Evolutionary conservation across 2,113 vertebrate species (phyloP).

Genomic region (Petroica traversi): DNA sequence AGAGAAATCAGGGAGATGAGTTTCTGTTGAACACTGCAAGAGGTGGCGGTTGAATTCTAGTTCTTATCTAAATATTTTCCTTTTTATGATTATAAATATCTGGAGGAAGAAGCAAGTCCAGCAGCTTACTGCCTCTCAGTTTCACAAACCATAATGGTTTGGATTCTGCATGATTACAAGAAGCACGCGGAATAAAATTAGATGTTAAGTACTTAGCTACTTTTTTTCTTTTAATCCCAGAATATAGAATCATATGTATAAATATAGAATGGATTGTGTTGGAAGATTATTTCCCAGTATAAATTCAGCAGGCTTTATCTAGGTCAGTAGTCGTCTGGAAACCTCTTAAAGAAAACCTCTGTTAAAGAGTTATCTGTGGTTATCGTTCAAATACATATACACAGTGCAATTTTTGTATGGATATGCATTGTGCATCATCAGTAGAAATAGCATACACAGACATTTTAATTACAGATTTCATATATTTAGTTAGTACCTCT

Average conservation of each 20-base stretch:
- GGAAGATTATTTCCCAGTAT: neutral
- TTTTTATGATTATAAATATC: neutral
- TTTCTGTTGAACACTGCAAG: neutral
- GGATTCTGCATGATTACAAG: neutral
- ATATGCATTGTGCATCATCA: neutral
- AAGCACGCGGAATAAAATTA: neutral
- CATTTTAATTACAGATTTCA: neutral
- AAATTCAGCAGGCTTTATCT: neutral
- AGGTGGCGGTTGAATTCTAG: neutral
- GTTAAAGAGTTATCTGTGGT: neutral
- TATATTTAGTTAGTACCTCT: neutral
- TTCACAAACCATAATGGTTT: neutral
- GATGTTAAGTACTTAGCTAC: neutral
- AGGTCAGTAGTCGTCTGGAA: neutral
- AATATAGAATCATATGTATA: neutral
- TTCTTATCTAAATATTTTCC: neutral
- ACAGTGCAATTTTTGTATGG: neutral
- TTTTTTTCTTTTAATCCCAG: neutral
- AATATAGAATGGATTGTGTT: neutral
- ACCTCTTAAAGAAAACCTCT: neutral
- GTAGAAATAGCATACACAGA: neutral
- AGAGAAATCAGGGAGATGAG: neutral
- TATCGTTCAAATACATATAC: neutral
- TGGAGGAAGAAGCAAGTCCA: neutral
- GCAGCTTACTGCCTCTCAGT: neutral